Evolutionary conservation across 2,888 invertebrate species (phyloP).

Genomic region (Liposcelis brunnea): DNA sequence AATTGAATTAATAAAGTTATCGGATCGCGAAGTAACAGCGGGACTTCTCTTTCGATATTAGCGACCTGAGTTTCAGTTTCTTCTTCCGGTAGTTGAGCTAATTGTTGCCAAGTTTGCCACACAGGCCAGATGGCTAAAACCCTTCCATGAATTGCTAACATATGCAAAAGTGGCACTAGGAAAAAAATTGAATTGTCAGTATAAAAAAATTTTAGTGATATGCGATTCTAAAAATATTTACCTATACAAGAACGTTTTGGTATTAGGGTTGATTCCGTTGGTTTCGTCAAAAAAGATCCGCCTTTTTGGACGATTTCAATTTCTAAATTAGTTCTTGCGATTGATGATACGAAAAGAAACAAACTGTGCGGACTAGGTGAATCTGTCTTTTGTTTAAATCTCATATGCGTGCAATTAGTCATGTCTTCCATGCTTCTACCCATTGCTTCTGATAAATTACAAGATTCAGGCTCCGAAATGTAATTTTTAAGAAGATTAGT

Average conservation of each 20-base stretch:
- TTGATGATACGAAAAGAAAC: constrained; percentile 75
- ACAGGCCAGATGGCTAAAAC: constrained; percentile 45
- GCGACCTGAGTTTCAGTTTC: constrained; percentile 21
- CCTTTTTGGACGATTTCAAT: constrained; percentile 79
- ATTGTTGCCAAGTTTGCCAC: constrained; percentile 38
- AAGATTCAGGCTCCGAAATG: constrained; percentile 36
- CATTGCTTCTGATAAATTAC: constrained; percentile 70
- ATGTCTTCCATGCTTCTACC: constrained; percentile 88
- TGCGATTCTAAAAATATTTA: constrained; percentile 21
- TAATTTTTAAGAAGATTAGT: constrained; percentile 26
- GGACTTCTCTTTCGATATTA: constrained; percentile 43
- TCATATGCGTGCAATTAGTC: constrained; percentile 70
- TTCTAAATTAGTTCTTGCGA: constrained; percentile 82
- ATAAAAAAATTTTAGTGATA: not conserved
- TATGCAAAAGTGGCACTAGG: constrained; percentile 73
- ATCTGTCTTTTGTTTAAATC: constrained; percentile 51
- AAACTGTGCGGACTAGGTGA: constrained; percentile 49
- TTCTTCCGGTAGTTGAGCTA: constrained; percentile 28
- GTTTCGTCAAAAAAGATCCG: constrained; percentile 42
- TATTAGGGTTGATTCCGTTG: constrained; percentile 37
- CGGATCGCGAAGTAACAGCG: constrained; percentile 73
- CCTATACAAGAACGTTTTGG: constrained; percentile 67
- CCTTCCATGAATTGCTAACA: constrained; percentile 70
- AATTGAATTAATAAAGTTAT: constrained; percentile 73
- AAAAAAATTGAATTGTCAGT: constrained; percentile 16